Base-by-base conservation (phyloP, 2,888 invertebrate genomes). In the Leucophora obtusa region DNA sequence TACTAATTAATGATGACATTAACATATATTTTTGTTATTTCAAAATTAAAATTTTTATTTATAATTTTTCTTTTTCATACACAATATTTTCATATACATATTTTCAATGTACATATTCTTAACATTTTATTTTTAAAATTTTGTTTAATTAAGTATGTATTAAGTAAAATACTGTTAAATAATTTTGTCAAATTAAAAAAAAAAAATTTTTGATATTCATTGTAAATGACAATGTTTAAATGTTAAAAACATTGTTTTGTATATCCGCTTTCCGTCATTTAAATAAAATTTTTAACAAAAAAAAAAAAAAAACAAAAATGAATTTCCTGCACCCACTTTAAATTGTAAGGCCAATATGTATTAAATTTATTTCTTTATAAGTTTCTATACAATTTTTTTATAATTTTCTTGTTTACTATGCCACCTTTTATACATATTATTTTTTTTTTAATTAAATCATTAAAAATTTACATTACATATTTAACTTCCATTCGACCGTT, bases 1-100 rank as follows among this genome's bases (percentile, higher is more conserved):
- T 38, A 59, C 65, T 73, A 59, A 73, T 66, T 53, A 38, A 17
- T 59, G 51, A 51, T 66, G 59, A 73, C 66, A 73, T 38, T 65
- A 15, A 38, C 24, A 66, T 63, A 28, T 50, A 54, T 62, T 28
- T 59, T 38, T 43, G 14, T 43, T 54, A 18, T 2, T 68, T 21
- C 1, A 38, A 28, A 28, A 38, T 11, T 38, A 11, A 1, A 4
- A n/a, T 47, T n/a, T n/a, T 47, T n/a, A n/a, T 38, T 60, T 51
- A 17, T 38, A 28, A 28, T 43, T 21, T 66, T 11, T 17, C 10
- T 33, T 35, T 15, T 35, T 33, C 28, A 50, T 47, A 14, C 35
- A 28, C 28, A 28, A 58, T 43, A 47, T 15, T 47, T 24, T 43
- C n/a, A 47, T 47, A 6, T n/a, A 47, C 43, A n/a, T 14, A 6